These are phyloP conservation scores for Galerucella pusilla DNA, from an alignment of 2,888 invertebrate genomes.

Conservation along the genomic window DNA sequence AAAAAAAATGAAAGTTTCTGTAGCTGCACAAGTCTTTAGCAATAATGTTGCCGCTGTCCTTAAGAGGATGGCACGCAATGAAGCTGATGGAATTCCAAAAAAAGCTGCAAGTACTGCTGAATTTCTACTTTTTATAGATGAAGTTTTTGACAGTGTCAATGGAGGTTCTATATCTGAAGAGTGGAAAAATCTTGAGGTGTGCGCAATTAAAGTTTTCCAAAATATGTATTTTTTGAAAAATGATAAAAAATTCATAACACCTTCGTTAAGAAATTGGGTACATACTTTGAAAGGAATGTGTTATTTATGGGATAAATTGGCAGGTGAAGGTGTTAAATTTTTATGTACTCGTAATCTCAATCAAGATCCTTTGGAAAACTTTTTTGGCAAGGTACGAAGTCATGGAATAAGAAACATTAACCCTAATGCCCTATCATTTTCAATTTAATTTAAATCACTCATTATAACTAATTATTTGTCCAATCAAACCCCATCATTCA, in stretches of 20 bases:
- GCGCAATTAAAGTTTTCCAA: not conserved
- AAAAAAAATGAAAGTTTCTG: slow-evolving; percentile 9
- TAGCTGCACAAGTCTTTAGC: slow-evolving; percentile 11
- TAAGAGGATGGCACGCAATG: not conserved
- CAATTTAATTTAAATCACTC: not conserved
- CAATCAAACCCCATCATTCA: not conserved
- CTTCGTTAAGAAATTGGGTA: not conserved
- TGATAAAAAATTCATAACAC: not conserved
- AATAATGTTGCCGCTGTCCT: not conserved
- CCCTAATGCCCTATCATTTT: not conserved
- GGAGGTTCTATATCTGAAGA: no score
- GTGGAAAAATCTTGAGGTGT: no score
- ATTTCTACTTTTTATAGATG: not conserved
- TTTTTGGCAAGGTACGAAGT: not conserved
- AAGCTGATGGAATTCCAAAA: not conserved
- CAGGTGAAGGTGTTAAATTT: not conserved
- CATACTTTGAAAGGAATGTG: not conserved
- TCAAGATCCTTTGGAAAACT: not conserved
- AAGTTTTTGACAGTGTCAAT: not conserved
- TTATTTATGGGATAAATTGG: not conserved
- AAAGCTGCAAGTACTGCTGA: not conserved
- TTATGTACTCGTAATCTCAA: not conserved
- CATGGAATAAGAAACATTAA: slow-evolving; percentile 2
- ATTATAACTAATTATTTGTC: slow-evolving; percentile 1
- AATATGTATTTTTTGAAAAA: not conserved